Evolutionary conservation across 2,113 vertebrate genomes (phyloP).

Genomic region (Campylorhamphus procurvoides): DNA sequence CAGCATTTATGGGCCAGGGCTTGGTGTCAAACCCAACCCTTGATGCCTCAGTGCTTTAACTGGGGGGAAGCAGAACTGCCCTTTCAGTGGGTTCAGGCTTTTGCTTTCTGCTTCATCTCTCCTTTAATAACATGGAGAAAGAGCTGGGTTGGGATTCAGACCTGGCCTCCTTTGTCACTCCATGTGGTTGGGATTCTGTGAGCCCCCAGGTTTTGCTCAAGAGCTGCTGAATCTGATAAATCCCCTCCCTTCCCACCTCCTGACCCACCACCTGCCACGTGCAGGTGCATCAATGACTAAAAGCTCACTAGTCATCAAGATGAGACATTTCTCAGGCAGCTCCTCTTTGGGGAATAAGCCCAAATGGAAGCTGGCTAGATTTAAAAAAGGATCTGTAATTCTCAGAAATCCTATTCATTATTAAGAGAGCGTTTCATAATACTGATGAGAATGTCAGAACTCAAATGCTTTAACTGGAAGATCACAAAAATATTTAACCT

Average conservation of each 20-base stretch:
- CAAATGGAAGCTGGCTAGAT: neutral
- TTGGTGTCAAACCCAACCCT: neutral
- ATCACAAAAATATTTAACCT: conserved; percentile 43
- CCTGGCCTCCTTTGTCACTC: neutral
- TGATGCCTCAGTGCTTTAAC: neutral
- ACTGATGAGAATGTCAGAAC: conserved; percentile 14
- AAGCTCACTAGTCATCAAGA: neutral
- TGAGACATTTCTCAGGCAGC: neutral
- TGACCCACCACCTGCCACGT: neutral
- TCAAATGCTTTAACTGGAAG: neutral
- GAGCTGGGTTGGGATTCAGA: neutral
- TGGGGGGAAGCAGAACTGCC: neutral
- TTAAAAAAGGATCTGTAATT: neutral
- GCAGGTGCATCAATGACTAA: neutral
- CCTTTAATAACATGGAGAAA: neutral
- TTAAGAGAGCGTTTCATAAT: conserved; percentile 18
- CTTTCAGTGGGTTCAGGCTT: neutral
- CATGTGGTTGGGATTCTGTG: neutral
- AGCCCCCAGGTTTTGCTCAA: neutral
- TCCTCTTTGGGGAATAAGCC: neutral
- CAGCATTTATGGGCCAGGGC: neutral
- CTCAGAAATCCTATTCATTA: neutral
- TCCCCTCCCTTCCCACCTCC: neutral
- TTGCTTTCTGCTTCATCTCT: neutral
- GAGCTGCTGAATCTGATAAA: neutral